phyloP scores from a whole-genome alignment of 2,888 invertebrate genomes.

The Muscina levida region DNA sequence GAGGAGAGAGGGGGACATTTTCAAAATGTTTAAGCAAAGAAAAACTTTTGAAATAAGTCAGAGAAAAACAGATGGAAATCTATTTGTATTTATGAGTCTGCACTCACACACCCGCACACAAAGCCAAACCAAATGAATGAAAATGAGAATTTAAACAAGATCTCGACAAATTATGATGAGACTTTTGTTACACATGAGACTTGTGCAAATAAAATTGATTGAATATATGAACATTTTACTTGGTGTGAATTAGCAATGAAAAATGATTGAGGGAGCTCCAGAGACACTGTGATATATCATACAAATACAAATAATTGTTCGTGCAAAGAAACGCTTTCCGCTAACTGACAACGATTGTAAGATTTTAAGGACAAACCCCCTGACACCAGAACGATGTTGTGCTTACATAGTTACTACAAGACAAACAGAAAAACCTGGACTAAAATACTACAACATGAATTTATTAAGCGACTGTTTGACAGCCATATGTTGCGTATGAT shows the following conservation, averaged over 20 bases:
- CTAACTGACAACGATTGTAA: too few relatives aligned
- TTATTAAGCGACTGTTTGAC: too few relatives aligned
- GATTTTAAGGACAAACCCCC: too few relatives aligned
- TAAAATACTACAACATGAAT: too few relatives aligned
- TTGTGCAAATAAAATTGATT: slow-evolving; percentile 10
- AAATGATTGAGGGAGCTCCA: too few relatives aligned
- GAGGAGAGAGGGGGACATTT: not conserved
- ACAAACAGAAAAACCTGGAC: too few relatives aligned
- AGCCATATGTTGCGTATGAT: slow-evolving; percentile 30
- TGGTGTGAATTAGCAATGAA: too few relatives aligned
- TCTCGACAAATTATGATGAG: slow-evolving; percentile 31
- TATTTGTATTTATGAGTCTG: slow-evolving; percentile 47
- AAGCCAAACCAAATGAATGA: not conserved
- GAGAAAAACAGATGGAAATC: slow-evolving; percentile 35
- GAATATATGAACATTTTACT: not conserved
- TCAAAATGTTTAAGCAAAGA: not conserved
- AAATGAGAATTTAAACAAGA: slow-evolving; percentile 14
- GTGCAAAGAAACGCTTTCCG: too few relatives aligned
- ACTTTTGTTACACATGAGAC: slow-evolving; percentile 26
- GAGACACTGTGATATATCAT: too few relatives aligned
- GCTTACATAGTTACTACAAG: too few relatives aligned
- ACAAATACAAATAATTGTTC: too few relatives aligned
- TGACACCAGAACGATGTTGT: too few relatives aligned
- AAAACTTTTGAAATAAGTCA: slow-evolving; percentile 10
- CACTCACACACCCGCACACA: slow-evolving; percentile 1